Conservation (phyloP, 2,797 vertebrate species). For the Typhlichthys eigenmanni region DNA sequence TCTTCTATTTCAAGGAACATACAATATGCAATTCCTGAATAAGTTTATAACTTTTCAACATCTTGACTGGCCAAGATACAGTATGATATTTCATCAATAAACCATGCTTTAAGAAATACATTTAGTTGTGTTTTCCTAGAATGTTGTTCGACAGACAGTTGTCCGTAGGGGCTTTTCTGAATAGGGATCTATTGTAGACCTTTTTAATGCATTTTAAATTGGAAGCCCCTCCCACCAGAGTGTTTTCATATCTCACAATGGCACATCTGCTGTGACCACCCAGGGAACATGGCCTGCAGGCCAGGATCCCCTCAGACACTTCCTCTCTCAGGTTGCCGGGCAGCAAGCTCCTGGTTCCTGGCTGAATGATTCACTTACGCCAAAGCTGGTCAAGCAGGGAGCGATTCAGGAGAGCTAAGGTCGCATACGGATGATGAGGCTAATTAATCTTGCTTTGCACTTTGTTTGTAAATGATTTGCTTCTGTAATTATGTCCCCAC, state of each 20-base stretch:
- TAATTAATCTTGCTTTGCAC: constrained; percentile 73
- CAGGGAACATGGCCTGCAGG: constrained; percentile 34
- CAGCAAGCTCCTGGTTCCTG: constrained; percentile 19
- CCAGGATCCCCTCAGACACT: constrained; percentile 37
- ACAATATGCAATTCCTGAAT: too few species aligned
- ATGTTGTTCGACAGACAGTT: too few species aligned
- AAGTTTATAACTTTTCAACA: too few species aligned
- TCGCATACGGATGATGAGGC: constrained; percentile 66
- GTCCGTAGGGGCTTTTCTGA: background rate
- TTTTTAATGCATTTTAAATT: background rate
- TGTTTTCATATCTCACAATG: constrained; percentile 39
- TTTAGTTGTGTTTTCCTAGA: too few species aligned
- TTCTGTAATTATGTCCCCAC: constrained; percentile 64
- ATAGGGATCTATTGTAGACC: background rate
- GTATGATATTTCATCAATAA: too few species aligned
- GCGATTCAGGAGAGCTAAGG: constrained; percentile 59
- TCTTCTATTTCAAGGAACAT: too few species aligned
- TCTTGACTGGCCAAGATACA: too few species aligned
- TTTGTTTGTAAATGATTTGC: constrained; percentile 68
- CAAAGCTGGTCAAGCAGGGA: constrained; percentile 54
- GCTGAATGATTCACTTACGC: constrained; percentile 61
- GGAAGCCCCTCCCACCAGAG: constrained; percentile 22
- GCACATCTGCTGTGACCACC: constrained; percentile 35
- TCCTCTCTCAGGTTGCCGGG: constrained; percentile 43
- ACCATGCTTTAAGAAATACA: too few species aligned